Percentiles rank a stretch among this genome's conserved stretches.
phyloP scores from a whole-genome alignment of 2,888 invertebrate species.

The Daptonema setosum region DNA sequence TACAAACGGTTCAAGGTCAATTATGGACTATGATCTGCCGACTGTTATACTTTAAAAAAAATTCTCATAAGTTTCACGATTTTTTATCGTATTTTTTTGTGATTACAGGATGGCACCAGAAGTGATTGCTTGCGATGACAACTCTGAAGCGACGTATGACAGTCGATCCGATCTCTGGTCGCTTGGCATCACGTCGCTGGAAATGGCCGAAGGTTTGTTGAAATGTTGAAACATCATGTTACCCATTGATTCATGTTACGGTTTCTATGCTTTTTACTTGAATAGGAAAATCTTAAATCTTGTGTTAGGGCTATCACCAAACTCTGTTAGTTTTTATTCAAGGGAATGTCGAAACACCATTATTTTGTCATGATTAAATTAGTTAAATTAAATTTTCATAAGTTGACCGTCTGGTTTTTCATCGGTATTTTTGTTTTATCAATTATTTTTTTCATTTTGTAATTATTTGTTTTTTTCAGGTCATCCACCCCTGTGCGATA shows the following conservation, averaged over 20 bases:
- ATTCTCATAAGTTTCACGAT: too few relatives aligned
- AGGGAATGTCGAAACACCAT: too few relatives aligned
- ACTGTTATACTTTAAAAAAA: too few relatives aligned
- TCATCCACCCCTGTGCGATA: constrained; percentile 61
- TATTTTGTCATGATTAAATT: constrained; percentile 10
- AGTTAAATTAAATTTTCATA: constrained; percentile 2
- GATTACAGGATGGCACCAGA: constrained; percentile 79
- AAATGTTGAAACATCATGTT: too few relatives aligned
- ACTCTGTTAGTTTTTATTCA: too few relatives aligned
- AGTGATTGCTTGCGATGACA: constrained; percentile 98
- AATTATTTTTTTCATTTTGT: neutral
- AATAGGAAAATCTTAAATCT: too few relatives aligned
- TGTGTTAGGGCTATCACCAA: too few relatives aligned
- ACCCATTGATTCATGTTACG: too few relatives aligned
- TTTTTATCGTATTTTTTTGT: too few relatives aligned
- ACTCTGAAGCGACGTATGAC: constrained; percentile 97
- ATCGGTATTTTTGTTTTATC: constrained; percentile 3
- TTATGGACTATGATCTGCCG: too few relatives aligned
- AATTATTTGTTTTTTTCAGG: constrained; percentile 13
- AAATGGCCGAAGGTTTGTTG: constrained; percentile 76
- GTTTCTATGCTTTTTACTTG: too few relatives aligned
- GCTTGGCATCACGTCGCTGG: constrained; percentile 72
- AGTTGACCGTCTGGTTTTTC: neutral
- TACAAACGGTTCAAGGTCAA: too few relatives aligned
- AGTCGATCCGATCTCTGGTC: constrained; percentile 42